Evolutionary conservation across 2,113 vertebrate genomes (phyloP).

Genomic region (Nymphicus hollandicus): DNA sequence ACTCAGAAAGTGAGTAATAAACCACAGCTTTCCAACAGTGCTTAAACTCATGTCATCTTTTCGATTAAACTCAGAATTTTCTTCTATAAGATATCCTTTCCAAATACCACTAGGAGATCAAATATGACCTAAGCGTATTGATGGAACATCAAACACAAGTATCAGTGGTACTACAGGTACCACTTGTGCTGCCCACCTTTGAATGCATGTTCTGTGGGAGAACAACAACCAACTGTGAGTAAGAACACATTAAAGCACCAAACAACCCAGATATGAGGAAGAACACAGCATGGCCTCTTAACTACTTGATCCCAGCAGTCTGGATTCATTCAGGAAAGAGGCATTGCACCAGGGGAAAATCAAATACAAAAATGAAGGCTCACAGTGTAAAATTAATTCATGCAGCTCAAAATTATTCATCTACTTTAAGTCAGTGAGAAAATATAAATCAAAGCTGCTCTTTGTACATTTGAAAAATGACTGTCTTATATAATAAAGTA

Average conservation of each 20-base stretch:
- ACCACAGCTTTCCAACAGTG: neutral
- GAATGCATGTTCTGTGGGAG: neutral
- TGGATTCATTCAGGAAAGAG: neutral
- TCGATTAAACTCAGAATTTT: neutral
- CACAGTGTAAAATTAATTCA: neutral
- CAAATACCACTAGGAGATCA: neutral
- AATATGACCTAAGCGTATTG: neutral
- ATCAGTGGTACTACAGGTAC: neutral
- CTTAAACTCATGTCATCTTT: neutral
- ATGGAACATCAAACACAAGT: neutral
- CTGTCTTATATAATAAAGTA: neutral
- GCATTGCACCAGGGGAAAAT: neutral
- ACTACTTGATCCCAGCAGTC: neutral
- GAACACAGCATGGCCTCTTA: neutral
- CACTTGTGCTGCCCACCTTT: neutral
- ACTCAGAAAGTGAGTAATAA: neutral
- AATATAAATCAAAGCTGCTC: neutral
- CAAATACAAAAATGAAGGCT: neutral
- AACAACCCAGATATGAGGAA: neutral
- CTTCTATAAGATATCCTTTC: neutral
- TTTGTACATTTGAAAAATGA: neutral
- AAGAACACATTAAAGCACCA: neutral
- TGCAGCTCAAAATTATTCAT: neutral
- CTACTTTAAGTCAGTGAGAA: neutral
- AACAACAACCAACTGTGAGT: neutral